Conservation (phyloP, 30 jellyfish, hydroid and myxozoan species). For the Catostylus mosaicus region DNA sequence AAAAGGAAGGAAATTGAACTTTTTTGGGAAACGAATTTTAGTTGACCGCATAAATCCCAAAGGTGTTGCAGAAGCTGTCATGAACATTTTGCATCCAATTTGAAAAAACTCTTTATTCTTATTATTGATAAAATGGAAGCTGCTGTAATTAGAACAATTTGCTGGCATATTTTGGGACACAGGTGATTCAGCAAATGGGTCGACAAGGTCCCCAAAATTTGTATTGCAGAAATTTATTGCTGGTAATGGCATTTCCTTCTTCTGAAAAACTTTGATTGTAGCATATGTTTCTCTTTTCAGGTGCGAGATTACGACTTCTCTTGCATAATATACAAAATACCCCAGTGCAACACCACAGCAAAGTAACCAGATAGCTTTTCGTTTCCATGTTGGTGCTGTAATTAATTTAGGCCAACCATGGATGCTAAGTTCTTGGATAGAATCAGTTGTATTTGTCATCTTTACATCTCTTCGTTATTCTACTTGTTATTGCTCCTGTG, state of each 20-base stretch:
- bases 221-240: constrained; percentile 17
- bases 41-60: not conserved
- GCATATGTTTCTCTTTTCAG: not conserved
- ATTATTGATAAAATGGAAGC: not conserved
- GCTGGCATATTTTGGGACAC: not conserved
- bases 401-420: constrained; percentile 9
- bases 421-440: constrained; percentile 16
- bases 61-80: not conserved
- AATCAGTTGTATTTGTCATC: too few relatives aligned
- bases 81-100: constrained; percentile 5
- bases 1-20: constrained; percentile 4
- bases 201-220: not conserved
- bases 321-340: not conserved
- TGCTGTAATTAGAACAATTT: not conserved
- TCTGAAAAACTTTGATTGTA: not conserved
- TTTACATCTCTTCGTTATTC: too few relatives aligned
- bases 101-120: constrained; percentile 6
- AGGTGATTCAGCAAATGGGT: not conserved
- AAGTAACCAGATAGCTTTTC: not conserved
- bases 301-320: not conserved
- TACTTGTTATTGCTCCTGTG: too few relatives aligned
- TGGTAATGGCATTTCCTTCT: not conserved
- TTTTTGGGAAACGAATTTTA: not conserved
- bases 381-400: constrained; percentile 3
- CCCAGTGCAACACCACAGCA: constrained; percentile 3